A percentile compares a stretch with the other conserved stretches of the same genome.
Conservation (phyloP, 2,797 vertebrate species). For the Diceros bicornis region DNA sequence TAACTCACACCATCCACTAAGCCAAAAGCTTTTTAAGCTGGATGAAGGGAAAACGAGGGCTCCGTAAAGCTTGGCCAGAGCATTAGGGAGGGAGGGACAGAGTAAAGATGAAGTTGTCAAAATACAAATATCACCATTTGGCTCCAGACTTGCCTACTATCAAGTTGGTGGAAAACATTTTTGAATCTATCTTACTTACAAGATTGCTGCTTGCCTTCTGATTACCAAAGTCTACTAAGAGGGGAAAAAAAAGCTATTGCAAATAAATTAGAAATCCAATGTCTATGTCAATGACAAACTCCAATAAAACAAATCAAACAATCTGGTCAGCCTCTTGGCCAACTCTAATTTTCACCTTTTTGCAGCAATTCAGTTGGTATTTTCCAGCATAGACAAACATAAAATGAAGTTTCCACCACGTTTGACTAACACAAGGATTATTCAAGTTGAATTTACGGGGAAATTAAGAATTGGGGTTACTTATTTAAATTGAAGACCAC, state of each 20-base stretch:
- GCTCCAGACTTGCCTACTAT: background rate
- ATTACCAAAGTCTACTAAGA: background rate
- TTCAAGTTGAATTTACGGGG: slow-evolving; percentile 15
- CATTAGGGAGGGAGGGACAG: background rate
- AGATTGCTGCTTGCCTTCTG: background rate
- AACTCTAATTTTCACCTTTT: background rate
- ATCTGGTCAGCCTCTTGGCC: background rate
- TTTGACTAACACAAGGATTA: background rate
- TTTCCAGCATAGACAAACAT: slow-evolving; percentile 33
- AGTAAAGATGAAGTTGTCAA: background rate
- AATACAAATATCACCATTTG: background rate
- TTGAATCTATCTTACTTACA: background rate
- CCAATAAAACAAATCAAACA: slow-evolving; percentile 7
- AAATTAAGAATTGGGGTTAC: slow-evolving; percentile 45
- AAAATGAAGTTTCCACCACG: slow-evolving; percentile 18
- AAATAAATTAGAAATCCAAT: slow-evolving; percentile 49
- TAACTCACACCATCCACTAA: background rate
- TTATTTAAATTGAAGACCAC: slow-evolving; percentile 51
- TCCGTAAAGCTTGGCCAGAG: background rate
- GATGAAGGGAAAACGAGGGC: accelerated
- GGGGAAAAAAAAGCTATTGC: background rate
- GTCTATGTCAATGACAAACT: background rate
- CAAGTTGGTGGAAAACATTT: slow-evolving; percentile 2
- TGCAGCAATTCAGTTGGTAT: background rate
- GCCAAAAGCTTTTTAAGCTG: background rate